Base-by-base conservation (phyloP, 1,140 invertebrate species). In the Drosophila persimilis region DNA sequence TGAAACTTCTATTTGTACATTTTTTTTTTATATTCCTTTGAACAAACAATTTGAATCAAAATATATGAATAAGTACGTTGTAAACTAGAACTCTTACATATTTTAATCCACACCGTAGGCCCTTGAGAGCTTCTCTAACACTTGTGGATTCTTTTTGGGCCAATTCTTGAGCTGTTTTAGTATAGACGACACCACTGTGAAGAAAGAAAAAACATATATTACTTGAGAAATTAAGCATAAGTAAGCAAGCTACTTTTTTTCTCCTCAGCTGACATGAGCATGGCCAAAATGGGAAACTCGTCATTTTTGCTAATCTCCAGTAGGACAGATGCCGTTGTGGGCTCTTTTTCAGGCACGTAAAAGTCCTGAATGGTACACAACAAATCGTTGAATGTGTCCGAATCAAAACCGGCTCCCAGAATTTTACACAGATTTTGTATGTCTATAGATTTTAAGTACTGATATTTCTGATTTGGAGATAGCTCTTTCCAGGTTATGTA, bases 401-500 rank as follows among this genome's bases (percentile, higher is more conserved):
- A 84, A 60, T 90, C 86, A 17, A 91, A 88, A 9, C 89, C 83
- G 35, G 89, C 90, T 1, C 90, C 90, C 13, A 91, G 70, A 24
- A 91, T 70, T 62, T 84, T 90, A 43, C 80, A 72, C n/a, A 91
- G 24, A 39, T 75, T 72, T 1, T 55, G 9, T 8, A 79, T 44
- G 45, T 90, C 54, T 55, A 91, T 91, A 1, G 79, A 84, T 57
- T 91, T 77, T 2, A 84, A 55, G 54, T 91, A 91, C 5, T 73
- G 35, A 59, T 89, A 91, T 58, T 91, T 91, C 45, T 90, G 80
- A 7, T 55, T 24, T n/a, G 80, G 50, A 20, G 76, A 46, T 2
- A 91, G 45, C 50, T 90, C 90, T 51, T 88, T 91, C 90, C 90
- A 91, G 11, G 85, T 88, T 0, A 85, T 71, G 56, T 91, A 89